These are phyloP conservation scores for Zaprionus ghesquierei DNA, from an alignment of 1,140 invertebrate species.

Conservation along the genomic window DNA sequence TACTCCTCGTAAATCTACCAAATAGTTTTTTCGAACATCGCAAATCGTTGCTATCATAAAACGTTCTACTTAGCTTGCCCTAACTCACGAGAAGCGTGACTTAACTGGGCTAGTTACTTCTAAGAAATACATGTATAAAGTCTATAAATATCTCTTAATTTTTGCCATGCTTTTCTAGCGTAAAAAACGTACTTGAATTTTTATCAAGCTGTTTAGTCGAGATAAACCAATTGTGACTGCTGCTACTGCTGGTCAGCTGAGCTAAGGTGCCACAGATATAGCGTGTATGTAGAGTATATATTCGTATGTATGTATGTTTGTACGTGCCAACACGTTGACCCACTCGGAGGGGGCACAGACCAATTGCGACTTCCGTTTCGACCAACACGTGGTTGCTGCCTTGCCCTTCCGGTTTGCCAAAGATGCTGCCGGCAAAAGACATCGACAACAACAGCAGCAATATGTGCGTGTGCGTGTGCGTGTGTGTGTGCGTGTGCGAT, in stretches of 20 bases:
- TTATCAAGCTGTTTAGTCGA: background rate
- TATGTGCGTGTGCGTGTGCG: constrained; percentile 14
- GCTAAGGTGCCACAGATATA: background rate
- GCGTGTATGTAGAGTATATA: background rate
- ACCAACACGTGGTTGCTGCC: constrained; percentile 36
- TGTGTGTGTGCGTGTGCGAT: constrained; percentile 33
- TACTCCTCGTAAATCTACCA: background rate
- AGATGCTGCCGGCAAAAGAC: constrained; percentile 26
- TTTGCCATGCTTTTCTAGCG: background rate
- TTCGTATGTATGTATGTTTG: background rate
- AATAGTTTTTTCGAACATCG: background rate
- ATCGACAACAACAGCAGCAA: background rate
- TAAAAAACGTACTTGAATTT: background rate
- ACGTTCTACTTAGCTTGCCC: no score
- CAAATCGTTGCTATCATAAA: no score
- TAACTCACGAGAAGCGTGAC: background rate
- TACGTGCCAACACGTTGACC: constrained; percentile 49
- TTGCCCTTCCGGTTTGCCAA: constrained; percentile 29
- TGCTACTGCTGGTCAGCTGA: background rate
- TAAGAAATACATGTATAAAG: background rate
- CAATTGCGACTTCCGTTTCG: constrained; percentile 15
- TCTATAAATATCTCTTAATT: background rate
- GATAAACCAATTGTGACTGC: background rate
- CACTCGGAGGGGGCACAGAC: background rate
- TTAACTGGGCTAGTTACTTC: background rate